A percentile compares a stretch with the other conserved stretches of the same genome.
Evolutionary conservation across 2,113 vertebrate species (phyloP).

Genomic region (Hippoglossus stenolepis): DNA sequence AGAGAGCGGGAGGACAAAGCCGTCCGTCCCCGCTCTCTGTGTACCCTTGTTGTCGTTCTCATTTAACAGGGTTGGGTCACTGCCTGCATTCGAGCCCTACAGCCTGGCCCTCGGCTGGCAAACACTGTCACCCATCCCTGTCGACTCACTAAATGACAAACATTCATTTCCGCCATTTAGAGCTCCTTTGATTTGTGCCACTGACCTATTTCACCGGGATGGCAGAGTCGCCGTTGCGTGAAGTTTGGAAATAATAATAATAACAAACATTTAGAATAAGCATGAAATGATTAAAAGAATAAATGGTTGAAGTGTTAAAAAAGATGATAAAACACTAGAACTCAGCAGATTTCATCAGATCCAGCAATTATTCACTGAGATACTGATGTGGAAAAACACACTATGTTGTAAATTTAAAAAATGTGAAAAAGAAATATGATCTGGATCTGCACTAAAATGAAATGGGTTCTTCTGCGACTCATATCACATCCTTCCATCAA

Average conservation of each 20-base stretch:
- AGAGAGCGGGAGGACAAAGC: slow-evolving; percentile 67
- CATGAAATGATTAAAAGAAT: too few species aligned
- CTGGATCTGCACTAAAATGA: too few species aligned
- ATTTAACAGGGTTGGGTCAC: slow-evolving; percentile 58
- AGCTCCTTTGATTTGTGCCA: slow-evolving; percentile 58
- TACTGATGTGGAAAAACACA: too few species aligned
- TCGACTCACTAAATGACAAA: slow-evolving; percentile 46
- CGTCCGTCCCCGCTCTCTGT: slow-evolving; percentile 51
- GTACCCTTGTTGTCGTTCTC: slow-evolving; percentile 67
- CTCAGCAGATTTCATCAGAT: too few species aligned
- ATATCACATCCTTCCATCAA: too few species aligned
- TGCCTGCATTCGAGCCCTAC: slow-evolving; percentile 45
- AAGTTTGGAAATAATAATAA: too few species aligned
- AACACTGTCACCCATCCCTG: slow-evolving; percentile 28
- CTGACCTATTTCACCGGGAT: slow-evolving; percentile 57
- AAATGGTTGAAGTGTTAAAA: too few species aligned
- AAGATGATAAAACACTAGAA: too few species aligned
- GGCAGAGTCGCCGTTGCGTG: background rate
- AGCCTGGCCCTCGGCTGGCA: slow-evolving; percentile 52
- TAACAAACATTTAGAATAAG: background rate
- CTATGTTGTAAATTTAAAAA: too few species aligned
- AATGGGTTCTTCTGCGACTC: too few species aligned
- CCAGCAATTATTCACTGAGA: too few species aligned
- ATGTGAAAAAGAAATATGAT: too few species aligned
- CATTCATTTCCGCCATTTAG: slow-evolving; percentile 58